These are phyloP conservation scores for Cynodonichthys magdalenae DNA, from an alignment of 2,797 vertebrate genomes.

Conservation along the genomic window DNA sequence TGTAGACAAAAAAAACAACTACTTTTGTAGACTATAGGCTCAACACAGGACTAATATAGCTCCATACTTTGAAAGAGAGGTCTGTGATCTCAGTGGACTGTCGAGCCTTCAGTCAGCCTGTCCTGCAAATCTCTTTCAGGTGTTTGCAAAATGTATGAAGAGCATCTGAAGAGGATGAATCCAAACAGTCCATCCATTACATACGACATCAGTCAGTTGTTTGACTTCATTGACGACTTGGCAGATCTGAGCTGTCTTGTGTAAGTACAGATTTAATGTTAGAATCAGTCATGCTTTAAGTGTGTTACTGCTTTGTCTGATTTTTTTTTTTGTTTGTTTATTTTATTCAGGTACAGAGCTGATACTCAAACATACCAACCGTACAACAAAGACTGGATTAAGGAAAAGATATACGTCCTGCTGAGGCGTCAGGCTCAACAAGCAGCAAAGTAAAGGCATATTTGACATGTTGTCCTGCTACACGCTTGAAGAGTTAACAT, in stretches of 20 bases:
- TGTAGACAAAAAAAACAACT: no score
- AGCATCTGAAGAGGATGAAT: constrained; percentile 99
- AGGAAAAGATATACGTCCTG: constrained; percentile 98
- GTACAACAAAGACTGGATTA: constrained; percentile 99
- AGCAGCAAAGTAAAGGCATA: constrained; percentile 85
- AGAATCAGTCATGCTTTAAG: background rate
- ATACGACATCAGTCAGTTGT: constrained; percentile 97
- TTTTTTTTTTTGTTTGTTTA: background rate
- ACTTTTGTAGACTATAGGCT: no score
- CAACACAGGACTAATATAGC: no score
- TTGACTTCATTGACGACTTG: constrained; percentile 98
- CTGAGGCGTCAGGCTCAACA: constrained; percentile 96
- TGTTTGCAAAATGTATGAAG: constrained; percentile 99
- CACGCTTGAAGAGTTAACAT: constrained; percentile 37
- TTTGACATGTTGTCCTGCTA: constrained; percentile 29
- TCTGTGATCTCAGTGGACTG: background rate
- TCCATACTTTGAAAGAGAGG: no score
- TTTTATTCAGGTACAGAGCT: constrained; percentile 89
- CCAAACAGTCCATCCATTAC: constrained; percentile 99
- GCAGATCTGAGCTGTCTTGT: constrained; percentile 98
- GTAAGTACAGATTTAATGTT: constrained; percentile 82
- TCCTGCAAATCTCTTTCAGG: constrained; percentile 75
- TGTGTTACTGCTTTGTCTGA: background rate
- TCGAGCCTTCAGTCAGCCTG: constrained; percentile 6
- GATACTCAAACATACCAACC: constrained; percentile 99